Evolutionary conservation across 2,888 invertebrate species (phyloP), one percentile per base, ranked within the genome.

Genomic region (Mythimna impura): DNA sequence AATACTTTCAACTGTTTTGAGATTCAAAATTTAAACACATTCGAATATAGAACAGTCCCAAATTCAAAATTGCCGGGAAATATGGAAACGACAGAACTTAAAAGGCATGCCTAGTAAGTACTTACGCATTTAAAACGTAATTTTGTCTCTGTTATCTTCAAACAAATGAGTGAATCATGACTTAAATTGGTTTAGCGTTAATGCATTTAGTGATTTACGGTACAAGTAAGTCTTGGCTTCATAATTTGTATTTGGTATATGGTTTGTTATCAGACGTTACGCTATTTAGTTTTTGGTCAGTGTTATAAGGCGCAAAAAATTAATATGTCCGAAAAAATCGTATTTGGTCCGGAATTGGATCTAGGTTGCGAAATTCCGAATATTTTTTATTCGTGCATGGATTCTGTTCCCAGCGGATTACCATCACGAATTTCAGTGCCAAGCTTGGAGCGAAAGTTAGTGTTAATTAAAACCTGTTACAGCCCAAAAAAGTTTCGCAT

Each of bases 381-480:
- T 66, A 57, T 54, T 80, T 77, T 80, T 77, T 78, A 43, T 65
- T 68, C 50, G 17, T 47, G 14, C 22, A 30, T 47, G 20, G 22
- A 57, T 55, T 40, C 25, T 12, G 14, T 9, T 72, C 36, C 43
- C 25, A 12, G 30, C 47, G 20, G 71, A 36, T 50, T 6, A 36
- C 30, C n/a, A 20, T 61, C 12, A 17, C 7, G 60, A 67, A 61
- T 72, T 81, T 69, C 43, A 58, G 52, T 47, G 25, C 30, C 20
- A 57, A 52, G 20, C 71, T 40, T 17, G 8, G 3, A 47, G 52
- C 43, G 17, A 55, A 71, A 60, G 65, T 76, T 69, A 50, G 54
- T 54, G 58, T 69, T 72, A 66, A 64, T 67, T 57, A 78, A 72
- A 69, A 63, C 25, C 2, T 30, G 22, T 34, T 40, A 20, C 1